Percentiles rank a stretch among this genome's conserved stretches.
These are phyloP conservation scores for Plecotus auritus DNA, from an alignment of 2,113 vertebrate genomes.

Conservation along the genomic window DNA sequence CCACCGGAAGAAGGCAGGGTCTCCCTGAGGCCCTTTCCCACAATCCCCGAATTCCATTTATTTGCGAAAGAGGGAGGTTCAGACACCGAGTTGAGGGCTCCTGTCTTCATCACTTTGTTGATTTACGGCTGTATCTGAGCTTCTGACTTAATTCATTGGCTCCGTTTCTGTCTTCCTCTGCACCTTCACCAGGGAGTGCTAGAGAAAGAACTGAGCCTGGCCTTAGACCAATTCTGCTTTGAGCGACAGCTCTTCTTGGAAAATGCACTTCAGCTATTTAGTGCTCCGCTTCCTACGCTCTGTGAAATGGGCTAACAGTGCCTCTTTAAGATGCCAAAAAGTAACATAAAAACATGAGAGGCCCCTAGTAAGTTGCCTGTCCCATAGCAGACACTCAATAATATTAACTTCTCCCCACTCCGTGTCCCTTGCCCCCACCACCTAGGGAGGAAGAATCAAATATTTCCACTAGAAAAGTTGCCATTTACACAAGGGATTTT, in stretches of 20 bases:
- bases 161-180: neutral
- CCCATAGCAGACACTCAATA: neutral
- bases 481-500: neutral
- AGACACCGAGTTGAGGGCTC: neutral
- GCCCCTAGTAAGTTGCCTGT: neutral
- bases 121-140: neutral
- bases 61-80: neutral
- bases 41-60: neutral
- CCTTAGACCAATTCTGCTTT: neutral
- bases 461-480: neutral
- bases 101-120: fast-evolving
- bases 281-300: neutral
- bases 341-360: neutral
- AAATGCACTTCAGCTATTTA: neutral
- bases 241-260: neutral
- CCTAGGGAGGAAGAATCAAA: neutral
- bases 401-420: neutral
- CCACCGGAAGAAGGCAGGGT: neutral
- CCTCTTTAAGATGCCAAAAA: neutral
- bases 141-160: neutral
- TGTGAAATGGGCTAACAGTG: neutral
- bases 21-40: neutral
- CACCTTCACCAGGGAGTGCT: neutral
- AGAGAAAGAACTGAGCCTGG: neutral
- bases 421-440: fast-evolving